phyloP scores from a whole-genome alignment of 2,888 invertebrate genomes.

The Lordiphosa fenestrarum region DNA sequence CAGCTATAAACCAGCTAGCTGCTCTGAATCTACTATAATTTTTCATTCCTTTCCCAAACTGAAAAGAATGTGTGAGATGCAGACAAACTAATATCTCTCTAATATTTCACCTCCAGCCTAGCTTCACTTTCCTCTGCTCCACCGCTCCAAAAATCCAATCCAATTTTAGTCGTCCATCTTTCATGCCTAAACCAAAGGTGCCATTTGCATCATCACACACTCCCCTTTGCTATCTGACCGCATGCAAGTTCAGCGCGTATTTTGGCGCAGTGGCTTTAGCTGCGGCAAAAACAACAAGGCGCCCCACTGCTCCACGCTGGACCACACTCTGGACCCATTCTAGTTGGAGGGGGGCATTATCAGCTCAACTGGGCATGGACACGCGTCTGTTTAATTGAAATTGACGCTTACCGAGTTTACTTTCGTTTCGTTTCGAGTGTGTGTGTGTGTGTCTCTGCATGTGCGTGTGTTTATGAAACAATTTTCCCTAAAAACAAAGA shows the following conservation, averaged over 20 bases:
- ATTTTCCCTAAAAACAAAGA: slow-evolving; percentile 35
- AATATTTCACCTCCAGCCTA: no score
- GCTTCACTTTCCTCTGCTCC: no score
- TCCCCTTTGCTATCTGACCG: neutral
- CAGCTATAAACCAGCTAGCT: no score
- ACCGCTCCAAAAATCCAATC: no score
- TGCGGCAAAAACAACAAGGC: slow-evolving; percentile 35
- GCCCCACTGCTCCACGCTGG: neutral
- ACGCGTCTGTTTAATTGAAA: slow-evolving; percentile 73
- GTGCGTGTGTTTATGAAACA: slow-evolving; percentile 63
- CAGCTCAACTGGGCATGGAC: slow-evolving; percentile 26
- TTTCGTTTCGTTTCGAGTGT: slow-evolving; percentile 27
- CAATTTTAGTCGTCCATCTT: no score
- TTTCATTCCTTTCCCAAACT: no score
- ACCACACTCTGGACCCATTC: neutral
- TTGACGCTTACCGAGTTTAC: slow-evolving; percentile 61
- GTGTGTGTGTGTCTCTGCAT: slow-evolving; percentile 12
- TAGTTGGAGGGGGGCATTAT: slow-evolving; percentile 21
- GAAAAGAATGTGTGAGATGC: no score
- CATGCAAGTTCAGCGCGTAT: neutral
- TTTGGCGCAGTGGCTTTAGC: slow-evolving; percentile 32
- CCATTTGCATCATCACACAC: neutral
- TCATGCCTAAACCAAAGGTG: no score
- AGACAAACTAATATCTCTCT: no score
- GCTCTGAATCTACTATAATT: no score